Conservation (phyloP, 2,113 vertebrate species). For the Tyto alba region DNA sequence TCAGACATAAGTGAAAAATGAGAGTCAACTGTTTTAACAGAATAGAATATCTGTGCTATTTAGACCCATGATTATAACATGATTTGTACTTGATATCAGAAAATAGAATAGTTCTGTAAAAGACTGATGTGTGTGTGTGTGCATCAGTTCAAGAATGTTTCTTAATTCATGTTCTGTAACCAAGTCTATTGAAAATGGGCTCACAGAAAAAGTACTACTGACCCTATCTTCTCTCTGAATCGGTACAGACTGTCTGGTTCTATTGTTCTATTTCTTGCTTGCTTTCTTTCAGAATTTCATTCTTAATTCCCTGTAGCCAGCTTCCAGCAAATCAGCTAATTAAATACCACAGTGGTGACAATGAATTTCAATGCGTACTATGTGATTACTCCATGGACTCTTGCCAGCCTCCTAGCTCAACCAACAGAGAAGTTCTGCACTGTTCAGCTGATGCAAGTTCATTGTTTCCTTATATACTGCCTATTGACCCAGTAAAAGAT, state of each 20-base stretch:
- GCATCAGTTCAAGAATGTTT: neutral
- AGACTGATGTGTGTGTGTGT: neutral
- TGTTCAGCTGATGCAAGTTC: neutral
- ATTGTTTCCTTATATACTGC: neutral
- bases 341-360: slow-evolving; percentile 71
- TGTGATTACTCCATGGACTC: neutral
- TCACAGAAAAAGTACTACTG: neutral
- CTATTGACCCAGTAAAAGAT: neutral
- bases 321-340: slow-evolving; percentile 70
- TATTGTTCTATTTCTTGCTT: slow-evolving; percentile 26
- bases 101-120: neutral
- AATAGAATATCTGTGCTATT: neutral
- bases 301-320: slow-evolving; percentile 26
- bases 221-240: neutral
- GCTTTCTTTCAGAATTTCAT: neutral
- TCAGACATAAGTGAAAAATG: neutral
- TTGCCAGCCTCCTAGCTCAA: slow-evolving; percentile 34
- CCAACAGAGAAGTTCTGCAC: neutral
- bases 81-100: neutral
- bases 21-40: neutral
- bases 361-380: slow-evolving; percentile 67
- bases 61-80: neutral
- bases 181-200: neutral
- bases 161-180: neutral
- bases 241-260: slow-evolving; percentile 8